Percentiles rank a stretch among this genome's conserved stretches.
Evolutionary conservation across 2,888 invertebrate genomes (phyloP).

Genomic region (Hirtodrosophila alboralis): DNA sequence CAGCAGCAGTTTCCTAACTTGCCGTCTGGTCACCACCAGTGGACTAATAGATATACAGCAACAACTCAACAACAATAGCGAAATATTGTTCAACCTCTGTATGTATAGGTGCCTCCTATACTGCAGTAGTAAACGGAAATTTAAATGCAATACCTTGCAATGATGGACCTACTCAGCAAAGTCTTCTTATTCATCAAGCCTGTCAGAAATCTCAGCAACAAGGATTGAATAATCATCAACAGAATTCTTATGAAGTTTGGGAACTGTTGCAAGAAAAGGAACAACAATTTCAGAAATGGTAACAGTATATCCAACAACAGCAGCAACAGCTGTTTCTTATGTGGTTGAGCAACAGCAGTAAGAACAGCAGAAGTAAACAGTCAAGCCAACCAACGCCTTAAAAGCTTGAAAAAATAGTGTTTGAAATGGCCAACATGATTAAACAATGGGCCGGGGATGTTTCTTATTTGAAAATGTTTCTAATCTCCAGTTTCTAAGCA

Average conservation of each 20-base stretch:
- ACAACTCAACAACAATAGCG: too few species aligned
- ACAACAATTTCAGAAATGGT: neutral
- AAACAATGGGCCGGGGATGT: conserved; percentile 1
- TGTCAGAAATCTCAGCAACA: neutral
- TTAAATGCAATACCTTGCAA: too few species aligned
- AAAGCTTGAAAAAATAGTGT: too few species aligned
- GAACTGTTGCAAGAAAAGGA: neutral
- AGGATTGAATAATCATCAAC: neutral
- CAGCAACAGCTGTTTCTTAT: conserved; percentile 2
- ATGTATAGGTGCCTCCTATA: too few species aligned
- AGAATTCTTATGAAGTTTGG: neutral
- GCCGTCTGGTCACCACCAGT: too few species aligned
- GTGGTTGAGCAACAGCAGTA: conserved; percentile 9
- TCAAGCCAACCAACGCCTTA: conserved; percentile 2
- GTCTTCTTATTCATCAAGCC: too few species aligned
- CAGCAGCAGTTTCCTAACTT: too few species aligned
- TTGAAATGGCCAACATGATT: conserved; percentile 1
- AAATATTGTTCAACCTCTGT: too few species aligned
- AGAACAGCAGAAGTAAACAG: conserved; percentile 2
- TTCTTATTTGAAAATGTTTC: too few species aligned
- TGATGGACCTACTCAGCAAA: too few species aligned
- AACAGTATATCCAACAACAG: neutral
- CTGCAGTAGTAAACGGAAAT: too few species aligned
- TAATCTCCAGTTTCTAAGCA: neutral
- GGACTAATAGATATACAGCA: too few species aligned